These are phyloP conservation scores for Corbicula japonica DNA, from an alignment of 2,888 invertebrate species.

Conservation along the genomic window DNA sequence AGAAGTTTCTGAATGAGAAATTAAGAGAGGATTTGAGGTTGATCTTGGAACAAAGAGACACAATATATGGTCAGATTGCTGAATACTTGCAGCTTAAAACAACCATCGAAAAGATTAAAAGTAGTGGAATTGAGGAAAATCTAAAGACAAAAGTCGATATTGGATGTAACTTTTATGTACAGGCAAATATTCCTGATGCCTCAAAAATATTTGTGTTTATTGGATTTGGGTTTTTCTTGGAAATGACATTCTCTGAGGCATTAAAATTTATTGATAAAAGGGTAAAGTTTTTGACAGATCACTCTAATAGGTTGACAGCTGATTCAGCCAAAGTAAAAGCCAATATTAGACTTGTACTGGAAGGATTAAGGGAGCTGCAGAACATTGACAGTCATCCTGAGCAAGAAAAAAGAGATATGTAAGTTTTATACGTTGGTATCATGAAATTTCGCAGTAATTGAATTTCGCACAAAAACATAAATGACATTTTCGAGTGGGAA, in stretches of 20 bases:
- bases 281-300: constrained; percentile 89
- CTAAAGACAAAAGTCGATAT: constrained; percentile 92
- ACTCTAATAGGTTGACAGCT: constrained; percentile 89
- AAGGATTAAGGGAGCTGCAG: constrained; percentile 87
- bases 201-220: constrained; percentile 91
- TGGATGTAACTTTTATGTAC: constrained; percentile 94
- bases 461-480: no score
- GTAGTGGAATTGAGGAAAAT: constrained; percentile 87
- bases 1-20: constrained; percentile 92
- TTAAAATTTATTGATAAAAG: constrained; percentile 91
- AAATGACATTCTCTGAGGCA: constrained; percentile 91
- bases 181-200: constrained; percentile 91
- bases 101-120: constrained; percentile 90
- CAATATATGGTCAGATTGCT: constrained; percentile 90
- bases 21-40: constrained; percentile 91
- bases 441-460: no score
- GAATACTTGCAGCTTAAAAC: constrained; percentile 92
- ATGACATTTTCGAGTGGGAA: no score
- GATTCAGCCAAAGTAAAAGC: constrained; percentile 92
- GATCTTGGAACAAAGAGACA: constrained; percentile 88
- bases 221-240: constrained; percentile 92
- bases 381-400: constrained; percentile 35
- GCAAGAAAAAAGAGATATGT: constrained; percentile 33
- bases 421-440: no score
- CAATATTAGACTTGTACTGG: constrained; percentile 92